phyloP scores from a whole-genome alignment of 2,888 invertebrate genomes.

The Phaonia tiefii region DNA sequence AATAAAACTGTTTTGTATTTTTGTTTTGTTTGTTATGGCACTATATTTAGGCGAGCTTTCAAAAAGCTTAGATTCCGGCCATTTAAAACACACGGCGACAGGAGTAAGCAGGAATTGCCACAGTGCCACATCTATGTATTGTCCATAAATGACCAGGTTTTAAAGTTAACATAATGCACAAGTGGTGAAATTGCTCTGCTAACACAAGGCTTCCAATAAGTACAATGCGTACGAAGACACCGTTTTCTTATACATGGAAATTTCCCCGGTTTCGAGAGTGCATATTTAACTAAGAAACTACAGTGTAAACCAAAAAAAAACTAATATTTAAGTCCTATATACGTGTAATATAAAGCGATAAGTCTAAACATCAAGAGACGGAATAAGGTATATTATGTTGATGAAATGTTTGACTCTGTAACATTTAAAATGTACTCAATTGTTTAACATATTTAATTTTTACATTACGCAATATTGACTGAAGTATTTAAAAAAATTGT shows the following conservation, averaged over 20 bases:
- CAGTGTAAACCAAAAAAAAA: constrained; percentile 22
- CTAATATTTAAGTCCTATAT: no score
- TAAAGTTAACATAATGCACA: constrained; percentile 75
- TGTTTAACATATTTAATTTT: no score
- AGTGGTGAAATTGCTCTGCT: constrained; percentile 73
- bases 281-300: constrained; percentile 61
- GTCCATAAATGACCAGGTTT: constrained; percentile 55
- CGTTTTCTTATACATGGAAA: neutral
- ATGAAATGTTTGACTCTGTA: no score
- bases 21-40: constrained; percentile 70
- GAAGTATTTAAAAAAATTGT: no score
- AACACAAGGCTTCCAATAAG: constrained; percentile 38
- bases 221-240: constrained; percentile 15
- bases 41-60: constrained; percentile 77
- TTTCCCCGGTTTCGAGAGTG: constrained; percentile 54
- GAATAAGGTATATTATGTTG: no score
- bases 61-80: constrained; percentile 74
- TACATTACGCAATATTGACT: no score
- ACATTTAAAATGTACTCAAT: no score
- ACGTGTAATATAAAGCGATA: no score
- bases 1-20: constrained; percentile 26
- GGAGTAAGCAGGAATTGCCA: neutral
- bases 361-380: no score
- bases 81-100: constrained; percentile 62
- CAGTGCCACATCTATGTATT: constrained; percentile 38